Conservation (phyloP, 2,113 vertebrate species). For the Peromyscus polionotus region DNA sequence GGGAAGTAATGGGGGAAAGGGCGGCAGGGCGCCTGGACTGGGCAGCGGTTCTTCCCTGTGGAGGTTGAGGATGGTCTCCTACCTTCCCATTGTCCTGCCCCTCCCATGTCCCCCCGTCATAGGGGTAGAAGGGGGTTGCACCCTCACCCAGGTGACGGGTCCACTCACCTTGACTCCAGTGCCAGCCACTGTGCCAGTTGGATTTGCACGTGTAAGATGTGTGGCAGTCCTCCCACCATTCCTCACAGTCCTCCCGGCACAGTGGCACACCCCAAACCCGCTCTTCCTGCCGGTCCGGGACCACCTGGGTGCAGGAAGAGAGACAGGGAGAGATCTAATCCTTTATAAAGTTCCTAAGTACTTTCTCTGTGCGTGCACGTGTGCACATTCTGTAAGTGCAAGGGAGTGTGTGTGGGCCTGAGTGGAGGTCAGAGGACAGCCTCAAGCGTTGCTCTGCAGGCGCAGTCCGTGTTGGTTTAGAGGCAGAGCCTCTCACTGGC, state of each 20-base stretch:
- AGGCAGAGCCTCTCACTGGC: not conserved
- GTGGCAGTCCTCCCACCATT: conserved; percentile 94
- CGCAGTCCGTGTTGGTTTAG: not conserved
- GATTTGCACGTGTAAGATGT: conserved; percentile 91
- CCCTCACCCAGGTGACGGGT: not conserved
- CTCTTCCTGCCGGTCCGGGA: conserved; percentile 86
- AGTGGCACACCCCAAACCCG: conserved; percentile 90
- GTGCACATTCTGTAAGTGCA: not conserved
- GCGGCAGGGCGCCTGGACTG: conserved; percentile 83
- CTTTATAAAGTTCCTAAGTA: no score
- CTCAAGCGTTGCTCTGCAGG: no score
- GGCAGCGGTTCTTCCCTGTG: conserved; percentile 91
- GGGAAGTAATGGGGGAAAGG: conserved; percentile 88
- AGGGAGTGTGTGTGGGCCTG: not conserved
- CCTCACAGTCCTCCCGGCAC: conserved; percentile 93
- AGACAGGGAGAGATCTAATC: not conserved
- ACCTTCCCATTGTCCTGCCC: not conserved
- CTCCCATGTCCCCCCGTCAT: rapidly evolving
- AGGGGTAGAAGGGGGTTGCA: rapidly evolving
- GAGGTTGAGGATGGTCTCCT: not conserved
- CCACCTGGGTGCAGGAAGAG: conserved; percentile 6
- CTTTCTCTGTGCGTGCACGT: not conserved
- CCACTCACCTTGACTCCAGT: conserved; percentile 89
- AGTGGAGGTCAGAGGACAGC: not conserved
- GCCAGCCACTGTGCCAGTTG: conserved; percentile 93